phyloP scores from a whole-genome alignment of 2,797 vertebrate species.

The Okamejei kenojei region DNA sequence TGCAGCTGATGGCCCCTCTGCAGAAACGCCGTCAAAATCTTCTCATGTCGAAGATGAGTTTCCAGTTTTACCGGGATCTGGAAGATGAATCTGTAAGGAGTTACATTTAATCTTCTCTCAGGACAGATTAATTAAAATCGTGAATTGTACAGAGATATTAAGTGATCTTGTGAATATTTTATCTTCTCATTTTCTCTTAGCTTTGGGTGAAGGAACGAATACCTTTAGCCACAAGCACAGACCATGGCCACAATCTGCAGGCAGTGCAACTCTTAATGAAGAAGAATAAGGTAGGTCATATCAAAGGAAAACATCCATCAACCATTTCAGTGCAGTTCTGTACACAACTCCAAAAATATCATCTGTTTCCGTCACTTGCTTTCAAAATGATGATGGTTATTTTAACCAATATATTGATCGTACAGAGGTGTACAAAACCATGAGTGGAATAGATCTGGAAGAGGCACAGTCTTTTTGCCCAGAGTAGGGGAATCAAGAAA shows the following conservation, averaged over 20 bases:
- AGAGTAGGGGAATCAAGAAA: too few species aligned
- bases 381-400: neutral
- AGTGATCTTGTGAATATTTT: neutral
- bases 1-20: constrained; percentile 73
- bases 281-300: constrained; percentile 77
- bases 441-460: too few species aligned
- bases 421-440: too few species aligned
- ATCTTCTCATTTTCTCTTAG: constrained; percentile 52
- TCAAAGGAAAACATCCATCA: too few species aligned
- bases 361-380: neutral
- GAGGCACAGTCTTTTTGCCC: too few species aligned
- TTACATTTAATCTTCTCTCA: neutral
- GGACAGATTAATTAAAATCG: neutral
- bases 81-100: constrained; percentile 81
- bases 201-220: constrained; percentile 89
- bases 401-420: neutral
- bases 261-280: constrained; percentile 82
- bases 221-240: constrained; percentile 71
- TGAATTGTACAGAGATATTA: neutral
- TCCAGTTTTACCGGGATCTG: constrained; percentile 83
- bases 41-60: constrained; percentile 69
- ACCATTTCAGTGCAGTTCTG: neutral
- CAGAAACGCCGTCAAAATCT: constrained; percentile 72
- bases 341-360: neutral
- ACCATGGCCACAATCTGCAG: constrained; percentile 81